phyloP scores from a whole-genome alignment of 2,888 invertebrate species.

The Lymantria monacha region DNA sequence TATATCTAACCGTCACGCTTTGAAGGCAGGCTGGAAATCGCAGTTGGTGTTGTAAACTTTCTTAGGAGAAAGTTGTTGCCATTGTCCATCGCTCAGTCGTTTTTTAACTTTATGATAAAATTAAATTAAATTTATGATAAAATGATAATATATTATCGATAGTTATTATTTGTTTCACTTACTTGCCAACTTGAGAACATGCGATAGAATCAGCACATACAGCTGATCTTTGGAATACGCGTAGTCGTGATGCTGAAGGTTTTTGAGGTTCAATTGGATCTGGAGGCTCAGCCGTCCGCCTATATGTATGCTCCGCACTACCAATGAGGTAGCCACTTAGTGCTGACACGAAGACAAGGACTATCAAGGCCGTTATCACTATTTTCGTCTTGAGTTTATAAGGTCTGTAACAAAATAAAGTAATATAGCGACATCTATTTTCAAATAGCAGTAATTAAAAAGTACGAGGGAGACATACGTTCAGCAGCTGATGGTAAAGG shows the following conservation, averaged over 20 bases:
- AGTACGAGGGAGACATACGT: background rate
- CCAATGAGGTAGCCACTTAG: constrained; percentile 60
- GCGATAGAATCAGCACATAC: constrained; percentile 89
- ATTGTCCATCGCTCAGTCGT: too few relatives aligned
- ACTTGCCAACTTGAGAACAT: constrained; percentile 91
- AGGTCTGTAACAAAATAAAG: constrained; percentile 54
- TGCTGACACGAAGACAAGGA: constrained; percentile 58
- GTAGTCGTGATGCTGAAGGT: constrained; percentile 86
- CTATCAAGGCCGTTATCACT: constrained; percentile 45
- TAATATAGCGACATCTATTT: constrained; percentile 38
- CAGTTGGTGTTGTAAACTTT: too few relatives aligned
- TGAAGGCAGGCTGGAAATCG: too few relatives aligned
- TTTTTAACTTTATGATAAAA: too few relatives aligned
- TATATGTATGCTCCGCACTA: constrained; percentile 43
- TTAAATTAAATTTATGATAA: too few relatives aligned
- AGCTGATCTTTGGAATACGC: constrained; percentile 85
- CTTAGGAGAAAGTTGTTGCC: too few relatives aligned
- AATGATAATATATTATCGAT: too few relatives aligned
- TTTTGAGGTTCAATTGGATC: constrained; percentile 85
- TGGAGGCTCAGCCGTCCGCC: constrained; percentile 74
- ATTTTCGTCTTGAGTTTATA: constrained; percentile 57
- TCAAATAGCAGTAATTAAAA: constrained; percentile 18
- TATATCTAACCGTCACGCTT: too few relatives aligned
- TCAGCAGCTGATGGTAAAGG: background rate
- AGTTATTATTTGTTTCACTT: constrained; percentile 36